These are phyloP conservation scores for Anolis apletophallus DNA, from an alignment of 2,797 vertebrate genomes.

Conservation along the genomic window DNA sequence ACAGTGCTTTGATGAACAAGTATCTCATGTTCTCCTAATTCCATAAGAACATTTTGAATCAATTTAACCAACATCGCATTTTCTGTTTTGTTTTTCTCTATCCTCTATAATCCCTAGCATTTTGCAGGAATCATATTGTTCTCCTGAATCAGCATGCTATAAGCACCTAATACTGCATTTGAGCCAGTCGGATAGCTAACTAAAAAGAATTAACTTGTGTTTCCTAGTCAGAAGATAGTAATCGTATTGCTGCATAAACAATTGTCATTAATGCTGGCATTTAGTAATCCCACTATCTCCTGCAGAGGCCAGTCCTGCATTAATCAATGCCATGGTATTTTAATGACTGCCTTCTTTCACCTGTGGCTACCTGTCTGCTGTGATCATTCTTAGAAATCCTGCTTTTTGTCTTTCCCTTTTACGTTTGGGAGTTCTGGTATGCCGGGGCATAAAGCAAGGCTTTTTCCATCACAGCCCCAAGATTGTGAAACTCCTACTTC, in stretches of 20 bases:
- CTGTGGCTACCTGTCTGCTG: background rate
- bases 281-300: background rate
- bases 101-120: conserved; percentile 16
- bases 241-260: background rate
- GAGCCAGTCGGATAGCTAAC: background rate
- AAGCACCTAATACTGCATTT: background rate
- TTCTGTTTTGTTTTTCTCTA: conserved; percentile 20
- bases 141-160: background rate
- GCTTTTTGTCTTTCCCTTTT: background rate
- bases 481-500: background rate
- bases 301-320: background rate
- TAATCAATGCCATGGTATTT: background rate
- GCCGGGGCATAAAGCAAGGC: background rate
- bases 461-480: background rate
- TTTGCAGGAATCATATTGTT: background rate
- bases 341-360: background rate
- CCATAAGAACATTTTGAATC: conserved; percentile 11
- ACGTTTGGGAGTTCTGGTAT: background rate
- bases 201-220: rapidly evolving
- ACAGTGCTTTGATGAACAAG: background rate
- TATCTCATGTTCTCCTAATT: background rate
- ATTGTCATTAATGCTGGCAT: background rate
- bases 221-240: background rate
- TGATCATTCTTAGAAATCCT: background rate
- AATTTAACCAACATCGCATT: conserved; percentile 18